phyloP scores from a whole-genome alignment of 64 coral and sea anemone species.

The Montipora capricornis region DNA sequence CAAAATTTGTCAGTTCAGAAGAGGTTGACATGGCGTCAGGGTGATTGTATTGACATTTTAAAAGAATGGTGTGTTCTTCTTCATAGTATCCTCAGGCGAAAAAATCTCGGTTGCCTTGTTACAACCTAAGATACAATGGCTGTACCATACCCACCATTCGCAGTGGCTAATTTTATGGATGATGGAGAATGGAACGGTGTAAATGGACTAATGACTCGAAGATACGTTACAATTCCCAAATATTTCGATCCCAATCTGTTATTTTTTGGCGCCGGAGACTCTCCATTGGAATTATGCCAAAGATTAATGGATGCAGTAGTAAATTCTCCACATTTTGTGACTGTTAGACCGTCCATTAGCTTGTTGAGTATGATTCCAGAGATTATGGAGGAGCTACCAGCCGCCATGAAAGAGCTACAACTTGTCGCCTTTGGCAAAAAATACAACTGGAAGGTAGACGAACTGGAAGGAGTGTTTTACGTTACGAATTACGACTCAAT shows the following conservation, averaged over 20 bases:
- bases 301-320: conserved; percentile 74
- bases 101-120: background rate
- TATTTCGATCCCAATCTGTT: conserved; percentile 88
- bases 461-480: conserved; percentile 73
- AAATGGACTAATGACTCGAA: background rate
- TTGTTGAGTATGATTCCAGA: conserved; percentile 78
- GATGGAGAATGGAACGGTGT: background rate
- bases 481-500: conserved; percentile 87
- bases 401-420: conserved; percentile 65
- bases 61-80: background rate
- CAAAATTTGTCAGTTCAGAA: background rate
- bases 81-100: background rate
- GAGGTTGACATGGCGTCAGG: background rate
- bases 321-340: conserved; percentile 64
- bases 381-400: conserved; percentile 69
- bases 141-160: background rate
- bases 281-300: conserved; percentile 83
- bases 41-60: background rate
- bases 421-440: conserved; percentile 85
- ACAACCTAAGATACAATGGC: background rate
- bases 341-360: conserved; percentile 73
- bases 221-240: conserved; percentile 13
- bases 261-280: conserved; percentile 74
- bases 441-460: conserved; percentile 85
- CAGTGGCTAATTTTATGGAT: background rate